These are phyloP conservation scores for Dromaius novaehollandiae DNA, from an alignment of 2,113 vertebrate species.

Conservation along the genomic window DNA sequence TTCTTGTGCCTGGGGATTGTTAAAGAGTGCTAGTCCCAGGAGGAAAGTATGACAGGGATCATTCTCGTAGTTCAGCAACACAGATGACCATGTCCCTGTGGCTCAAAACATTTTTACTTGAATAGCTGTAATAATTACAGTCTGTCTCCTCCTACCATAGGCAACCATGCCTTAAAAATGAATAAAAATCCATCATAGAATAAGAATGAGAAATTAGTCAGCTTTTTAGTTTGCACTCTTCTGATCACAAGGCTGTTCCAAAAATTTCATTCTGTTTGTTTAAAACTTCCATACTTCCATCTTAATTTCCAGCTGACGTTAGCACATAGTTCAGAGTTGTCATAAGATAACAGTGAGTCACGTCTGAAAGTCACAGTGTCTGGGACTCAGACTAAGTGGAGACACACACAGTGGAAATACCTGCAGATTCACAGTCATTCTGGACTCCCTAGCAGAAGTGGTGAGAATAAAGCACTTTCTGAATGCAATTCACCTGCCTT, in stretches of 20 bases:
- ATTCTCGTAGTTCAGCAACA: neutral
- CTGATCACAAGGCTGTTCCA: neutral
- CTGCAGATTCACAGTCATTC: neutral
- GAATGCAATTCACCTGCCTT: neutral
- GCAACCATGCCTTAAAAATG: neutral
- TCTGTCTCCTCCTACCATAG: neutral
- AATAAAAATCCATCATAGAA: neutral
- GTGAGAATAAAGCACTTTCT: neutral
- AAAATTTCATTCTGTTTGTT: neutral
- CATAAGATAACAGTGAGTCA: neutral
- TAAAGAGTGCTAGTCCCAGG: neutral
- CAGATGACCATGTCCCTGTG: neutral
- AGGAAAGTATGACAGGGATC: accelerated
- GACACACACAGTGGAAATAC: neutral
- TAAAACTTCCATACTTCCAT: neutral
- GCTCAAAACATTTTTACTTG: neutral
- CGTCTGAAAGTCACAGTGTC: neutral
- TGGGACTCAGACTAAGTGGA: neutral
- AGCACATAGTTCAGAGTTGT: neutral
- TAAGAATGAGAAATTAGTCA: neutral
- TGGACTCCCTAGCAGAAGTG: neutral
- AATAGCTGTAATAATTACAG: neutral
- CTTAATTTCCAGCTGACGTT: neutral
- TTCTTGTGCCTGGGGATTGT: neutral
- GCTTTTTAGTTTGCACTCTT: neutral